Conservation (phyloP, 2,797 vertebrate genomes). For the Buphagus erythrorhynchus region DNA sequence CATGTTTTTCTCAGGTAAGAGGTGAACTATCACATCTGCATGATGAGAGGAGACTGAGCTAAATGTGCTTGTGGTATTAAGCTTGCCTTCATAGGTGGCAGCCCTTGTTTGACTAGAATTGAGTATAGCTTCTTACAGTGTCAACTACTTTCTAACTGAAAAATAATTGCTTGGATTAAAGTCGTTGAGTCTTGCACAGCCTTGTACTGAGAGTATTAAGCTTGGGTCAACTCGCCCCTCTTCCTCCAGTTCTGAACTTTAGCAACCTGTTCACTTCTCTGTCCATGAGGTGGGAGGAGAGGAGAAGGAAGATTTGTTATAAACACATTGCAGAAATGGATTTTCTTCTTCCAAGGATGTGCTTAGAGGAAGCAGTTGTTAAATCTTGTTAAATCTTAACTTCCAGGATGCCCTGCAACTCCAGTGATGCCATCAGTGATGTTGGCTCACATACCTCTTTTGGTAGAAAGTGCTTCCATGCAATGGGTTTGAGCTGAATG, state of each 20-base stretch:
- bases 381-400: background rate
- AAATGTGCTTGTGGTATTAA: background rate
- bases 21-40: background rate
- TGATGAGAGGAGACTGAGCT: background rate
- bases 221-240: background rate
- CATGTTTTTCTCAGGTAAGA: background rate
- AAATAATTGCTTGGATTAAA: slow-evolving; percentile 38
- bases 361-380: background rate
- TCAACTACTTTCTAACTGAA: slow-evolving; percentile 17
- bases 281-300: background rate
- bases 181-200: background rate
- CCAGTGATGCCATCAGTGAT: background rate
- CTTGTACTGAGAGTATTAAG: background rate
- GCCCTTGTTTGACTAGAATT: background rate
- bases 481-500: background rate
- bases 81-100: background rate
- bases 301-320: background rate
- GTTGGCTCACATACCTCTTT: background rate
- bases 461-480: background rate
- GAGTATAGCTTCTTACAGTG: background rate
- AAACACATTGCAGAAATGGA: background rate
- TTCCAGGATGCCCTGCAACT: background rate
- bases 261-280: background rate
- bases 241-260: background rate
- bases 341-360: background rate